Evolutionary conservation across 2,888 invertebrate genomes (phyloP).

Genomic region (Abrostola triplasia): DNA sequence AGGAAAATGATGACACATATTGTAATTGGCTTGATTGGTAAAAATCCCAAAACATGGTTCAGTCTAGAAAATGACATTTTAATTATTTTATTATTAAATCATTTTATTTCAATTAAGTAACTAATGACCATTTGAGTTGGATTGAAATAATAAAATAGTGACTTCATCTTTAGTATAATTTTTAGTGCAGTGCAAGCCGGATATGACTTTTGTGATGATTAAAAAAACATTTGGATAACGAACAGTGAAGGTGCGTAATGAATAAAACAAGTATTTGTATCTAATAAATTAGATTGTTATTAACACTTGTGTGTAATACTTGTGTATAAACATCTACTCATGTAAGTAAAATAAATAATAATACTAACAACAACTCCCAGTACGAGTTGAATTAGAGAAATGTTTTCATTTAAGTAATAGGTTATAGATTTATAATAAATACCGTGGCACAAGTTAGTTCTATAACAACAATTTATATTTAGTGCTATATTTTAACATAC

Average conservation of each 20-base stretch:
- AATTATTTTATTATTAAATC: constrained; percentile 25
- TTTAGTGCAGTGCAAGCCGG: constrained; percentile 13
- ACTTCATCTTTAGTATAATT: constrained; percentile 14
- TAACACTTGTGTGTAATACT: too few species aligned
- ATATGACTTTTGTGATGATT: constrained; percentile 4
- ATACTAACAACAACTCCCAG: too few species aligned
- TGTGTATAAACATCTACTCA: too few species aligned
- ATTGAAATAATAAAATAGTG: constrained; percentile 8
- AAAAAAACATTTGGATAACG: not conserved
- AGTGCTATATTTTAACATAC: too few species aligned
- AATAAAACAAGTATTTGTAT: not conserved
- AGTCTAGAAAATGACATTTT: constrained; percentile 29
- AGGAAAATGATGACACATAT: too few species aligned
- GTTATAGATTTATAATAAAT: too few species aligned
- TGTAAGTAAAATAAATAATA: too few species aligned
- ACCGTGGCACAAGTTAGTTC: too few species aligned
- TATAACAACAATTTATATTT: too few species aligned
- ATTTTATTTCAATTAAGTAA: constrained; percentile 15
- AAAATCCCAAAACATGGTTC: constrained; percentile 11
- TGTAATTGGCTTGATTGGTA: constrained; percentile 5
- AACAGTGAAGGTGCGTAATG: constrained; percentile 7
- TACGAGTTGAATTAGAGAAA: too few species aligned
- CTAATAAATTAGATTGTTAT: too few species aligned
- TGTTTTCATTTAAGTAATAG: too few species aligned
- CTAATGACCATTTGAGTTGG: constrained; percentile 14